Evolutionary conservation across 2,888 invertebrate species (phyloP), one percentile per base, ranked within the genome.

Genomic region (Chrysolina americana): DNA sequence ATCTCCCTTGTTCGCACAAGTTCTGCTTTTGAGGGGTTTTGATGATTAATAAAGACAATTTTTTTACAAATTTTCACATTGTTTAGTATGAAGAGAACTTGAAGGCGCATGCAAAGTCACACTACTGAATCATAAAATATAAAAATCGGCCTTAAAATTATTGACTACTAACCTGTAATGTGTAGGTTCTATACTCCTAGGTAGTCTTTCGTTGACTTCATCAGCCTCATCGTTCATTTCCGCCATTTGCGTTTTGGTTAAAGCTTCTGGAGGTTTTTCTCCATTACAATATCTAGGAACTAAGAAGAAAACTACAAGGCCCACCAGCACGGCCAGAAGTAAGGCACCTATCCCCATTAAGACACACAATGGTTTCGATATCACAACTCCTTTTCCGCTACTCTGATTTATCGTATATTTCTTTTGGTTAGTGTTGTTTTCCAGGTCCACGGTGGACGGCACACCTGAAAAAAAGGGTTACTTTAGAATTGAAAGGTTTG

Each of bases 341-440:
- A 88, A 47, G 11, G 87, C 86, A 2, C 86, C 87, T 73, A 87
- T 81, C 9, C 85, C 86, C 84, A 88, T 85, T 23, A 88, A 81
- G 71, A 80, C 81, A 70, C 87, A 86, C n/a, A 85, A 80, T 8
- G 87, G 79, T 80, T 84, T 87, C 4, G 88, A 85, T 79, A 88
- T 85, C 10, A 86, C 78, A 50, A 87, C 78, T 65, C 85, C 86
- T 44, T 78, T 79, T 50, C 73, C 74, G n/a, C 74, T 66, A 59
- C 79, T 76, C 68, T 82, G 76, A 78, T 88, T 88, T 4, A 88
- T 84, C 1, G 87, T 88, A 78, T 88, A 88, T 73, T 88, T 88
- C 70, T 86, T 88, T 71, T 86, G 86, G 79, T 86, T 85, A 73
- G 82, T 82, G 81, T 87, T 87, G 81, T 87, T 87, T 79, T 87